Base-by-base conservation (phyloP, 2,888 invertebrate species). In the Cheilosia vernalis region DNA sequence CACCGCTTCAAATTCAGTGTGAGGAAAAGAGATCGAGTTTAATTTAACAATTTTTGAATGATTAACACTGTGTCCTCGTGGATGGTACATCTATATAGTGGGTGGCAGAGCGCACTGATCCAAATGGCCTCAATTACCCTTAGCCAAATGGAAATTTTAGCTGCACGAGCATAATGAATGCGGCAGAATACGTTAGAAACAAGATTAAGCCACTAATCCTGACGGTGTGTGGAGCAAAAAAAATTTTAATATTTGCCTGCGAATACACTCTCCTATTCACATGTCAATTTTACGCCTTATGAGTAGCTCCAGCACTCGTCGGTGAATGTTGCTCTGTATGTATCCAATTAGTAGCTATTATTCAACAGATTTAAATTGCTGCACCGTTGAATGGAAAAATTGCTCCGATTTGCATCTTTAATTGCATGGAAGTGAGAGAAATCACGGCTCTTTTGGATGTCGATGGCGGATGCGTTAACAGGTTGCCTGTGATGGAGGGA, bases 381-480 rank as follows among this genome's bases (percentile, higher is more conserved):
- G 85, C 85, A 85, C 67, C 85, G 85, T 44, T 77, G 85, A 77
- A 85, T 81, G 85, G 81, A 82, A 86, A 86, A 86, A 81, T 86
- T 78, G 78, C 81, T 86, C 86, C 80, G 84, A 87, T 87, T 87
- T 87, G 83, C 87, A 87, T 87, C 87, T 87, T 87, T 87, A 84
- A 87, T 87, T 84, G 87, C 67, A 78, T 72, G 78, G 81, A 84
- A 87, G 84, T 74, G 74, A 84, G 79, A 76, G 76, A 80, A 84
- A 81, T 82, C 86, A 82, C 81, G 40, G 76, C 70, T 70, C 51
- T 66, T 19, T 21, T 61, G 61, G 55, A 17, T 66, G 37, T 37
- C 24, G 24, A 2, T 27, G 27, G 6, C 66, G 61, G 61, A 76
- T 81, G 56, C 76, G 81, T 81, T 81, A 85, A 81, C 81, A 67